Evolutionary conservation across 2,797 vertebrate genomes (phyloP).

Genomic region (Hyperoplus lanceolatus): DNA sequence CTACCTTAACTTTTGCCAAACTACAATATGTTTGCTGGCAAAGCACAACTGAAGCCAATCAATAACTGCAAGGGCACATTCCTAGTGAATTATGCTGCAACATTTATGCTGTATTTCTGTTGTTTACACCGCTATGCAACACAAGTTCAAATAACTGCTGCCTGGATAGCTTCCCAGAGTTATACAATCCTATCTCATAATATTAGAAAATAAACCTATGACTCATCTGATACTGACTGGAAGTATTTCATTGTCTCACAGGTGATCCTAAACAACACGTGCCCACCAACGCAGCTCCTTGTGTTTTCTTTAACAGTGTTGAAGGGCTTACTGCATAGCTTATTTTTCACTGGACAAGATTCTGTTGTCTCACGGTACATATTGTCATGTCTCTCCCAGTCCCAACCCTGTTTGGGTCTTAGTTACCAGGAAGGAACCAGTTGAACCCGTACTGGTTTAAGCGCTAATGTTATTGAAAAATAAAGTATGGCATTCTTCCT

Average conservation of each 20-base stretch:
- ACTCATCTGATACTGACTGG: neutral
- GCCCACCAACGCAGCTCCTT: too few relatives aligned
- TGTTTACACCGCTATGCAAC: too few relatives aligned
- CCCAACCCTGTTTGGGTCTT: neutral
- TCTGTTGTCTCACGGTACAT: neutral
- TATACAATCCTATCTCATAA: neutral
- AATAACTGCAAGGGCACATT: too few relatives aligned
- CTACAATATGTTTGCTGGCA: too few relatives aligned
- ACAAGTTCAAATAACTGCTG: neutral
- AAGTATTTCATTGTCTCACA: neutral
- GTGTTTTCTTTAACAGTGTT: too few relatives aligned
- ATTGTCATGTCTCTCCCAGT: neutral
- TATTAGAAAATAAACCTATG: neutral
- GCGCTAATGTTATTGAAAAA: neutral
- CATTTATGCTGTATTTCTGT: too few relatives aligned
- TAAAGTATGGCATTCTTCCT: neutral
- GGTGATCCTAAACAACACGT: too few relatives aligned
- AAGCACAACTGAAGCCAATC: too few relatives aligned
- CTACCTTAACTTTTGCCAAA: too few relatives aligned
- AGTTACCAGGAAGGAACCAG: neutral
- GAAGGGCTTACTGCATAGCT: too few relatives aligned
- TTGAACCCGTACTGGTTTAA: neutral
- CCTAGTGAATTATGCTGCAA: too few relatives aligned
- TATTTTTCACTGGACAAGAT: too few relatives aligned
- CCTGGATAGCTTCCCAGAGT: neutral